These are phyloP conservation scores for Aphaenogaster floridana DNA, from an alignment of 1,140 invertebrate species.

Conservation along the genomic window DNA sequence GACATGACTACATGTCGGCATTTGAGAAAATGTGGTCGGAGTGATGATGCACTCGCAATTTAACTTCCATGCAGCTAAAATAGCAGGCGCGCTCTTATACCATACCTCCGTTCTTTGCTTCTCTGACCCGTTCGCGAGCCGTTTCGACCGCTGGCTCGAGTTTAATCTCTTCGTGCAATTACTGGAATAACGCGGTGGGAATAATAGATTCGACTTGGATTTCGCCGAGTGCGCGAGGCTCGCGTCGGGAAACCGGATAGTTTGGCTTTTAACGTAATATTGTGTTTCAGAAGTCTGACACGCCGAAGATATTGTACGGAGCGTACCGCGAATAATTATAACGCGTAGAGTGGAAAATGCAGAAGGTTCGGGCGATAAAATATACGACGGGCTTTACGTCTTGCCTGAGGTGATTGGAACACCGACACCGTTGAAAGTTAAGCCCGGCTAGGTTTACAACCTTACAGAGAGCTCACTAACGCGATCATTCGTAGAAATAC, in stretches of 20 bases:
- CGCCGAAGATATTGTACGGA: constrained; percentile 58
- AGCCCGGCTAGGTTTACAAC: constrained; percentile 34
- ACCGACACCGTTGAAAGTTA: constrained; percentile 46
- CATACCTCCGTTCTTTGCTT: constrained; percentile 34
- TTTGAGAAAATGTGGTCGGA: constrained; percentile 21
- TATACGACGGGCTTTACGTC: constrained; percentile 15
- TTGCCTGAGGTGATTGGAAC: constrained; percentile 35
- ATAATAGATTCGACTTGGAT: constrained; percentile 65
- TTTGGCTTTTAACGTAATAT: constrained; percentile 64
- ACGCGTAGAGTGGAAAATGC: constrained; percentile 20
- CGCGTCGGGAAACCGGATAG: constrained; percentile 52
- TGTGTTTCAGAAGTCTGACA: constrained; percentile 62
- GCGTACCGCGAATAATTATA: constrained; percentile 57
- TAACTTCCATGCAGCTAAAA: constrained; percentile 49
- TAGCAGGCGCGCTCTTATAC: constrained; percentile 23
- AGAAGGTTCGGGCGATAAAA: constrained; percentile 35
- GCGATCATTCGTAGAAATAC: constrained; percentile 38
- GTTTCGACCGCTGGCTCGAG: constrained; percentile 55
- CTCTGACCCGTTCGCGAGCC: constrained; percentile 39
- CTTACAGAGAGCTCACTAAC: constrained; percentile 15
- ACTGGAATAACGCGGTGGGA: constrained; percentile 63
- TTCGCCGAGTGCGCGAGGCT: constrained; percentile 52
- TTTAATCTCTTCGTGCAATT: constrained; percentile 64
- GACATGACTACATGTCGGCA: not conserved
- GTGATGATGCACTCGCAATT: constrained; percentile 45